These are phyloP conservation scores for Andricus grossulariae DNA, from an alignment of 1,140 invertebrate species.

Conservation along the genomic window DNA sequence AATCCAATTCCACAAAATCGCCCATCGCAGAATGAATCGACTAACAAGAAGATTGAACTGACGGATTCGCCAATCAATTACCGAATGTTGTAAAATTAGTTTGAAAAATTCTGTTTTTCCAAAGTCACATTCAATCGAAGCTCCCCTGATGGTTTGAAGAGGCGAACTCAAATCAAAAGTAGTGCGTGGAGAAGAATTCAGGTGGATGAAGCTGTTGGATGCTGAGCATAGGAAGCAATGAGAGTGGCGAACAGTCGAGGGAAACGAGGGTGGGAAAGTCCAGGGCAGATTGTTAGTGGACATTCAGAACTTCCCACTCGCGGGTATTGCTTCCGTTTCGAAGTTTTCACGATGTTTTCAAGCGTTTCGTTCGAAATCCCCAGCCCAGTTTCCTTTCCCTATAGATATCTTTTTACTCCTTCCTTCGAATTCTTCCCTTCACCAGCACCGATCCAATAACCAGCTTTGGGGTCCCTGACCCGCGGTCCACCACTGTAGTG, in stretches of 20 bases:
- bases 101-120: background rate
- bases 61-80: too few relatives aligned
- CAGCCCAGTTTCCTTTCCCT: conserved; percentile 24
- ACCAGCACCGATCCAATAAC: conserved; percentile 19
- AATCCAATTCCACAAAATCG: too few relatives aligned
- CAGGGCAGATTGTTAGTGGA: conserved; percentile 62
- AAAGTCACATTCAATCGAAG: background rate
- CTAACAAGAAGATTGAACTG: too few relatives aligned
- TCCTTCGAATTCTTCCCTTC: conserved; percentile 34
- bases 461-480: conserved; percentile 19
- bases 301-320: conserved; percentile 63
- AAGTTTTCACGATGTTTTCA: conserved; percentile 56
- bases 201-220: conserved; percentile 27
- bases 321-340: conserved; percentile 55
- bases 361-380: conserved; percentile 37
- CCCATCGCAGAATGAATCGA: too few relatives aligned
- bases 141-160: background rate
- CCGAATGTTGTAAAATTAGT: too few relatives aligned
- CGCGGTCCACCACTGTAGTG: conserved; percentile 10
- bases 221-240: background rate
- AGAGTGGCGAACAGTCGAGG: background rate
- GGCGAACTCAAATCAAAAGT: background rate
- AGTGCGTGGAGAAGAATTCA: conserved; percentile 29
- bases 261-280: conserved; percentile 4
- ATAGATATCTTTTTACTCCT: conserved; percentile 38